Evolutionary conservation across 2,888 invertebrate genomes (phyloP).

Genomic region (Loripinus fragilis): DNA sequence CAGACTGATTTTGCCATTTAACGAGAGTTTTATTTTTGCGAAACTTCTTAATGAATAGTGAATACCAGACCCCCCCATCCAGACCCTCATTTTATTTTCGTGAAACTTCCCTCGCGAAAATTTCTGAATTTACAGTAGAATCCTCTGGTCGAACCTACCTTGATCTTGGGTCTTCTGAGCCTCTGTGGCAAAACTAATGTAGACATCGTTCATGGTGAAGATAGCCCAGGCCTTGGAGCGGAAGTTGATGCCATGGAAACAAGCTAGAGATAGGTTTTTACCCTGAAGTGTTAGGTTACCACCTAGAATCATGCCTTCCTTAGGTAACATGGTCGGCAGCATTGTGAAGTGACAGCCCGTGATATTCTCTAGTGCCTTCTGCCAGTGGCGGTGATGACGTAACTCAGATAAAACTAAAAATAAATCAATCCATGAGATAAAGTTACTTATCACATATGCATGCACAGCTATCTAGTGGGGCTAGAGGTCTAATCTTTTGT

Average conservation of each 20-base stretch:
- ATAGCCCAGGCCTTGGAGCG: conserved; percentile 98
- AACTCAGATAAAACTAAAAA: conserved; percentile 71
- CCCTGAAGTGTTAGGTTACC: conserved; percentile 88
- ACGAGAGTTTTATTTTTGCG: too few relatives aligned
- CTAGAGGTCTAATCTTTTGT: too few relatives aligned
- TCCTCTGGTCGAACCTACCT: too few relatives aligned
- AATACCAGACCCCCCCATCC: too few relatives aligned
- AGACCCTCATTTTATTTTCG: too few relatives aligned
- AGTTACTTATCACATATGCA: too few relatives aligned
- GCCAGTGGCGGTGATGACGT: conserved; percentile 96
- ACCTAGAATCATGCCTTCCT: conserved; percentile 91
- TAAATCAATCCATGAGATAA: too few relatives aligned
- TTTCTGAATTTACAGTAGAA: too few relatives aligned
- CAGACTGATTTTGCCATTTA: too few relatives aligned
- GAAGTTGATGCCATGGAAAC: conserved; percentile 98
- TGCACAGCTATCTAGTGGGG: too few relatives aligned
- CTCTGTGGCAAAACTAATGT: conserved; percentile 82
- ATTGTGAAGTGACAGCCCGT: conserved; percentile 91
- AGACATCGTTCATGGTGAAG: conserved; percentile 95
- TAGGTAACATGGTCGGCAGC: conserved; percentile 83
- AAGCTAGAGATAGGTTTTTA: conserved; percentile 96
- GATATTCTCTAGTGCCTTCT: conserved; percentile 92
- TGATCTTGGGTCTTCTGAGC: conserved; percentile 89
- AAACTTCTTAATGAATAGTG: too few relatives aligned
- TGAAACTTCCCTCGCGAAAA: too few relatives aligned